Conservation (phyloP, 2,113 vertebrate species). For the Myanophis thanlyinensis region DNA sequence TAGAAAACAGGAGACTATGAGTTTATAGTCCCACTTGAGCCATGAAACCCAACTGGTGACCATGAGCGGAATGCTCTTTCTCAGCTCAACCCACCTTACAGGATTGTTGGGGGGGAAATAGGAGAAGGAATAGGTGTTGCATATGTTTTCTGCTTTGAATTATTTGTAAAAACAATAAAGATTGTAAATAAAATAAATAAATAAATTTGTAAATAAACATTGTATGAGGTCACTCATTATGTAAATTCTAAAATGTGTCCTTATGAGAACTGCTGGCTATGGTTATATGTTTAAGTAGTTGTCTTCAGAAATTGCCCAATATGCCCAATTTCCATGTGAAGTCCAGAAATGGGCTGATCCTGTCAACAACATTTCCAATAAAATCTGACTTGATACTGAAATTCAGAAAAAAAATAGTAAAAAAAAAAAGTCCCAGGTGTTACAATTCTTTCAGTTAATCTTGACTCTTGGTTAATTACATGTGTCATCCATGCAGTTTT, state of each 20-base stretch:
- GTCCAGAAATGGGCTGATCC: not conserved
- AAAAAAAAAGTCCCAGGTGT: not conserved
- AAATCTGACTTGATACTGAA: not conserved
- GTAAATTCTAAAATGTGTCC: not conserved
- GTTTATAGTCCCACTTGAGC: too few relatives aligned
- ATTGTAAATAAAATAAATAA: too few relatives aligned
- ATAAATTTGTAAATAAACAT: too few relatives aligned
- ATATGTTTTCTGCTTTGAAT: too few relatives aligned
- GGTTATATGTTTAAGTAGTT: not conserved
- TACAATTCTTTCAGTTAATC: not conserved
- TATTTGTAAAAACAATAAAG: too few relatives aligned
- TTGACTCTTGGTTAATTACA: not conserved
- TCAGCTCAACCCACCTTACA: too few relatives aligned
- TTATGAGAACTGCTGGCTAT: not conserved
- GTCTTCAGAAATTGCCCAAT: not conserved
- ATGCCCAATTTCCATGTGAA: not conserved
- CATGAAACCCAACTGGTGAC: too few relatives aligned
- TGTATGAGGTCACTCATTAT: not conserved
- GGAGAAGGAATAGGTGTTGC: too few relatives aligned
- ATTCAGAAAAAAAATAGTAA: not conserved
- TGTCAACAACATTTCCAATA: not conserved
- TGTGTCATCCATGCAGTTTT: not conserved
- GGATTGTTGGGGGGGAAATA: too few relatives aligned
- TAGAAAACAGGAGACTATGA: too few relatives aligned
- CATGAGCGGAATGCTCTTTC: too few relatives aligned